Evolutionary conservation across 1,140 invertebrate species (phyloP).

Genomic region (Drosophila chauvacae): DNA sequence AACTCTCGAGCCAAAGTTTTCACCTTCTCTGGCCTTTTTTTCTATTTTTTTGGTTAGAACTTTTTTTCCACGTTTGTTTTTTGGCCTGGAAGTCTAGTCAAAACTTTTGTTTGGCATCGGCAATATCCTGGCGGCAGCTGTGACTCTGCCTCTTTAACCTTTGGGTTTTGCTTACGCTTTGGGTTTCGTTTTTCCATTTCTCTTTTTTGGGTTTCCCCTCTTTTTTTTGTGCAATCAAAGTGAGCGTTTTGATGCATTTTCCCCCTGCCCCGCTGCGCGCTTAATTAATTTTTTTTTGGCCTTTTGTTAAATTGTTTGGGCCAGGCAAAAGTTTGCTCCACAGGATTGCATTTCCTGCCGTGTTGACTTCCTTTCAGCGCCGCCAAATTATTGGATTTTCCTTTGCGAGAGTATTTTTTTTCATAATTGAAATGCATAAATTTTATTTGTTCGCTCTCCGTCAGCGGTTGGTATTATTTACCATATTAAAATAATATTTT

Average conservation of each 20-base stretch:
- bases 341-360: slow-evolving; percentile 26
- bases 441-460: slow-evolving; percentile 65
- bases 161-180: slow-evolving; percentile 33
- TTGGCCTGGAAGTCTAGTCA: slow-evolving; percentile 68
- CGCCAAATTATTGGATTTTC: slow-evolving; percentile 45
- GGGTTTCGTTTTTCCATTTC: slow-evolving; percentile 6
- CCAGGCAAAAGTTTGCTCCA: slow-evolving; percentile 49
- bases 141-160: slow-evolving; percentile 52
- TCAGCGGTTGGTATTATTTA: slow-evolving; percentile 64
- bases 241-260: slow-evolving; percentile 43
- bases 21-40: slow-evolving; percentile 2
- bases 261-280: slow-evolving; percentile 35
- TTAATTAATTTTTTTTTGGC: slow-evolving; percentile 68
- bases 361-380: slow-evolving; percentile 17
- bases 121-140: slow-evolving; percentile 70
- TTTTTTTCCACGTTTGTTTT: slow-evolving; percentile 29
- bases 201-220: slow-evolving; percentile 2
- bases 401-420: slow-evolving; percentile 29
- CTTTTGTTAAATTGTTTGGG: slow-evolving; percentile 41
- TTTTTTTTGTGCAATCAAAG: slow-evolving; percentile 40
- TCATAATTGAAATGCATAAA: slow-evolving; percentile 80
- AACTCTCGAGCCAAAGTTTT: slow-evolving; percentile 66
- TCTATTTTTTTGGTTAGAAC: not conserved
- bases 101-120: slow-evolving; percentile 76
- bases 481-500: slow-evolving; percentile 82